A percentile compares a stretch with the other conserved stretches of the same genome.
Conservation (phyloP, 2,113 vertebrate species). For the Epinephelus fuscoguttatus region DNA sequence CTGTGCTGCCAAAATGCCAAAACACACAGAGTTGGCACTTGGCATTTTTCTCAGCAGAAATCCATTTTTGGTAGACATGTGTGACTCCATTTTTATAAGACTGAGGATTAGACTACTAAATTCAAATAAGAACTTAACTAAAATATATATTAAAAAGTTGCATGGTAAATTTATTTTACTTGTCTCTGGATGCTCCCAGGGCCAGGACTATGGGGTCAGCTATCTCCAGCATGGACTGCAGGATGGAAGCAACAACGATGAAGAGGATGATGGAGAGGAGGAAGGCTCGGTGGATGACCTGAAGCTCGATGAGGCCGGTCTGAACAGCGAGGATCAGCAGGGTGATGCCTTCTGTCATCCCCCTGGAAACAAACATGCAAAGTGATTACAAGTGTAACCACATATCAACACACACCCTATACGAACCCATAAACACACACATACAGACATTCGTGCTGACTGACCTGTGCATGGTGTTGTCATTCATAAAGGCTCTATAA, state of each 20-base stretch:
- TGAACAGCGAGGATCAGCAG: slow-evolving; percentile 96
- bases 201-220: slow-evolving; percentile 98
- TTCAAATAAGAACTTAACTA: not conserved
- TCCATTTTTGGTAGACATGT: no score
- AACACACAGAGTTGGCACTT: not conserved
- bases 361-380: slow-evolving; percentile 78
- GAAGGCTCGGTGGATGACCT: slow-evolving; percentile 97
- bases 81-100: no score
- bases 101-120: no score
- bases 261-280: slow-evolving; percentile 99
- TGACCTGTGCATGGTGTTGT: slow-evolving; percentile 97
- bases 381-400: not conserved
- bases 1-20: not conserved
- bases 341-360: slow-evolving; percentile 98
- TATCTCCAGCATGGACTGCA: slow-evolving; percentile 99
- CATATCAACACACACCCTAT: not conserved
- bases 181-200: slow-evolving; percentile 97
- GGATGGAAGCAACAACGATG: slow-evolving; percentile 97
- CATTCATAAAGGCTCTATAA: slow-evolving; percentile 97
- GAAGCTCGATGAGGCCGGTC: slow-evolving; percentile 97
- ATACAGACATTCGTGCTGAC: not conserved
- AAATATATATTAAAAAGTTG: not conserved
- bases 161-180: slow-evolving; percentile 80
- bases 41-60: no score
- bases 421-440: not conserved